Percentiles rank a stretch among this genome's conserved stretches.
These are phyloP conservation scores for Drosophila longiperda DNA, from an alignment of 2,888 invertebrate genomes.

Conservation along the genomic window DNA sequence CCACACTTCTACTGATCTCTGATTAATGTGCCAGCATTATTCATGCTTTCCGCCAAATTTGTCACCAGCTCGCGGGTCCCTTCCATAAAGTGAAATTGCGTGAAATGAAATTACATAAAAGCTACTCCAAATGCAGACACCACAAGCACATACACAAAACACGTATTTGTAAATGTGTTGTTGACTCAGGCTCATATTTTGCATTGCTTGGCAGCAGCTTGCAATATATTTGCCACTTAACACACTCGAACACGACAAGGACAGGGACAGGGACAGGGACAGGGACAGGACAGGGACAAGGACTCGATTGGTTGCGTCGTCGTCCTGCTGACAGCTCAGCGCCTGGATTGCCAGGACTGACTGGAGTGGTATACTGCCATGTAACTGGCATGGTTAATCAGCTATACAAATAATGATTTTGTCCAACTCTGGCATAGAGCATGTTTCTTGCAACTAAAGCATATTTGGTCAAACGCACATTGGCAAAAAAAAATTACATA, in stretches of 20 bases:
- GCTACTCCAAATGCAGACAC: constrained; percentile 10
- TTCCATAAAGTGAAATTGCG: constrained; percentile 24
- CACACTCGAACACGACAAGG: constrained; percentile 14
- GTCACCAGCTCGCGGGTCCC: constrained; percentile 33
- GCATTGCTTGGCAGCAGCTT: constrained; percentile 41
- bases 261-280: background rate
- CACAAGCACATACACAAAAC: background rate
- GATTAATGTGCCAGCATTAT: constrained; percentile 52
- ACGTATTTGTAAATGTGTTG: constrained; percentile 32
- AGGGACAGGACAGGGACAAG: background rate
- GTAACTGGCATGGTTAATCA: constrained; percentile 7
- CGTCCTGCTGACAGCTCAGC: background rate
- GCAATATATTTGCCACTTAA: constrained; percentile 57
- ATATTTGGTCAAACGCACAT: background rate
- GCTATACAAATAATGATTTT: background rate
- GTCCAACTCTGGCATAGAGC: background rate
- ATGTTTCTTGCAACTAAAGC: background rate
- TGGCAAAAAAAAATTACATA: background rate
- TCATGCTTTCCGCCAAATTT: constrained; percentile 48
- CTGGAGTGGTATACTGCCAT: background rate
- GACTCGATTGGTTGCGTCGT: background rate
- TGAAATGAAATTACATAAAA: constrained; percentile 37
- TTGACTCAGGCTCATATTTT: constrained; percentile 57
- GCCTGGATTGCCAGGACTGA: constrained; percentile 4
- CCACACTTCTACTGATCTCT: constrained; percentile 9